phyloP scores from a whole-genome alignment of 2,888 invertebrate genomes.

The Panopea generosa region DNA sequence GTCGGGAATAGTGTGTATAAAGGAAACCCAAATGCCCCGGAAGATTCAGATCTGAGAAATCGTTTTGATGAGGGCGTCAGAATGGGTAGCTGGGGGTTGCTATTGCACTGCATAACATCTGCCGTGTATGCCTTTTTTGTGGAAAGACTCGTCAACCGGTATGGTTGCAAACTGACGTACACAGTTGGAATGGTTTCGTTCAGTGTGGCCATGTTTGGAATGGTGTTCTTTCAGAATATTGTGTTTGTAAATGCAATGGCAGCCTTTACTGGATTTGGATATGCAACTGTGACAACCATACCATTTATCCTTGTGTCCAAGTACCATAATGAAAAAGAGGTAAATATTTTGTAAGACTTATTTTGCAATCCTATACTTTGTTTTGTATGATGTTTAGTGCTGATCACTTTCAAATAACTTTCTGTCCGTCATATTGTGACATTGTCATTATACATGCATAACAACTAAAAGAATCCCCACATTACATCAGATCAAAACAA shows the following conservation, averaged over 20 bases:
- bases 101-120: conserved; percentile 92
- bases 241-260: conserved; percentile 91
- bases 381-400: too few relatives aligned
- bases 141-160: conserved; percentile 92
- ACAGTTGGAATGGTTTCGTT: conserved; percentile 86
- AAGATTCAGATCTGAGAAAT: conserved; percentile 79
- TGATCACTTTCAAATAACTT: too few relatives aligned
- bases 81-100: conserved; percentile 98
- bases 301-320: conserved; percentile 97
- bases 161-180: conserved; percentile 83
- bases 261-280: conserved; percentile 98
- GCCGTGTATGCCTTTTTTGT: conserved; percentile 92
- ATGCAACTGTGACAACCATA: conserved; percentile 98
- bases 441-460: too few relatives aligned
- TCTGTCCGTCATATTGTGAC: too few relatives aligned
- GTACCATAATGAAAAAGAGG: conserved; percentile 95
- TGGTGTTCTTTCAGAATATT: conserved; percentile 93
- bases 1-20: conserved; percentile 95
- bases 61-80: conserved; percentile 95
- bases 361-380: too few relatives aligned
- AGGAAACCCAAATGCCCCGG: conserved; percentile 89
- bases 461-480: too few relatives aligned
- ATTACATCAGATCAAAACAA: too few relatives aligned
- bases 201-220: conserved; percentile 93
- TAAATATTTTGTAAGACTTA: conserved; percentile 86